phyloP scores from a whole-genome alignment of 1,140 invertebrate genomes.

The Choristoneura fumiferana region DNA sequence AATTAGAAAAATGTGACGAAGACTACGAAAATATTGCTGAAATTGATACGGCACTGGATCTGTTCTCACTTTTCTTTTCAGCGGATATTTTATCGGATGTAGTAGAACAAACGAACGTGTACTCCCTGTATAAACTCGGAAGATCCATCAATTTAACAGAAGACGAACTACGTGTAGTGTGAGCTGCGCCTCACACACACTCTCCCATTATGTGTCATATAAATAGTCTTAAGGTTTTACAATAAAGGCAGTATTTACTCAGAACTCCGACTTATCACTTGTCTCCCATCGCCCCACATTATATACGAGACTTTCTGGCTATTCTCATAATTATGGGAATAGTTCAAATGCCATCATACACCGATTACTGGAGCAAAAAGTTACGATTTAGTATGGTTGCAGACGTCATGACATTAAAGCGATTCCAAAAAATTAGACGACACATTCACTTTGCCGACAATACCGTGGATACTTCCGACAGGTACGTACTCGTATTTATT shows the following conservation, averaged over 20 bases:
- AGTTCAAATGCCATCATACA: neutral
- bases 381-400: neutral
- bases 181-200: too few species aligned
- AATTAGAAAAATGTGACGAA: neutral
- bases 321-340: neutral
- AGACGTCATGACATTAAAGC: conserved; percentile 34
- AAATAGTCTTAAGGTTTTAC: too few species aligned
- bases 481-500: neutral
- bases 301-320: neutral
- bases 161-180: too few species aligned
- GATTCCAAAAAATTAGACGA: conserved; percentile 31
- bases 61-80: neutral
- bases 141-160: neutral
- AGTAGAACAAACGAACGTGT: neutral
- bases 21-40: neutral
- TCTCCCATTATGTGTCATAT: too few species aligned
- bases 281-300: too few species aligned
- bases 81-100: neutral
- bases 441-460: conserved; percentile 41
- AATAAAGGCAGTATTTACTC: too few species aligned
- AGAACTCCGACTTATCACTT: too few species aligned
- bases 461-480: conserved; percentile 15
- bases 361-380: neutral
- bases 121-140: neutral
- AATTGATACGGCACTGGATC: neutral